Evolutionary conservation across 2,797 vertebrate species (phyloP).

Genomic region (Ceryle rudis): DNA sequence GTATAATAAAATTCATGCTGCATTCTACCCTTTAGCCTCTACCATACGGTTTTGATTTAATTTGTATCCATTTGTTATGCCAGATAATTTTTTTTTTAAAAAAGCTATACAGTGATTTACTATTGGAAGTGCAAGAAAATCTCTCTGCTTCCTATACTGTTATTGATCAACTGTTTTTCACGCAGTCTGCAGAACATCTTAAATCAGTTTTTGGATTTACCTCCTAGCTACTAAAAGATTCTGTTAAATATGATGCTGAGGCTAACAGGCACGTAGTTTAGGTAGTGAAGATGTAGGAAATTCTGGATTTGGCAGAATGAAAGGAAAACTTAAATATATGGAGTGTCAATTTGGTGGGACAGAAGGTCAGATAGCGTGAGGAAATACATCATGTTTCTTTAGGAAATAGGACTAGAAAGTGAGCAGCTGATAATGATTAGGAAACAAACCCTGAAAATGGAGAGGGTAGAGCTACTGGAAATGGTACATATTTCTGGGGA

Average conservation of each 20-base stretch:
- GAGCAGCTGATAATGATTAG: not conserved
- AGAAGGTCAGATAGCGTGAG: not conserved
- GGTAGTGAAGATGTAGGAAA: not conserved
- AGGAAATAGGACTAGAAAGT: not conserved
- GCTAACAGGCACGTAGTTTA: not conserved
- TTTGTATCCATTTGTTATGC: slow-evolving; percentile 62
- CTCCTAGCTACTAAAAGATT: slow-evolving; percentile 18
- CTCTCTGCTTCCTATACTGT: not conserved
- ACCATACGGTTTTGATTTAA: slow-evolving; percentile 62
- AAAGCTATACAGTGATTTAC: slow-evolving; percentile 38
- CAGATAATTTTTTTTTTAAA: not conserved
- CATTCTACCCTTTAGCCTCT: slow-evolving; percentile 36
- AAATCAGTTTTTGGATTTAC: slow-evolving; percentile 36
- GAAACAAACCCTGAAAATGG: not conserved
- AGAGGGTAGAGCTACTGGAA: not conserved
- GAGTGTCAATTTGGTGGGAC: not conserved
- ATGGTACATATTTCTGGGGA: no score
- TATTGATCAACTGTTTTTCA: slow-evolving; percentile 43
- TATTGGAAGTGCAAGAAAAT: slow-evolving; percentile 13
- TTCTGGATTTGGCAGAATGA: not conserved
- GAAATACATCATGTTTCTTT: not conserved
- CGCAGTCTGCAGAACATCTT: slow-evolving; percentile 4
- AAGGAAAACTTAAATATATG: not conserved
- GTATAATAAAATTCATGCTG: slow-evolving; percentile 59
- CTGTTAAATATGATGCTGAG: not conserved